Evolutionary conservation across 2,888 invertebrate species (phyloP), one percentile per base, ranked within the genome.

Genomic region (Mallateleia sp.): DNA sequence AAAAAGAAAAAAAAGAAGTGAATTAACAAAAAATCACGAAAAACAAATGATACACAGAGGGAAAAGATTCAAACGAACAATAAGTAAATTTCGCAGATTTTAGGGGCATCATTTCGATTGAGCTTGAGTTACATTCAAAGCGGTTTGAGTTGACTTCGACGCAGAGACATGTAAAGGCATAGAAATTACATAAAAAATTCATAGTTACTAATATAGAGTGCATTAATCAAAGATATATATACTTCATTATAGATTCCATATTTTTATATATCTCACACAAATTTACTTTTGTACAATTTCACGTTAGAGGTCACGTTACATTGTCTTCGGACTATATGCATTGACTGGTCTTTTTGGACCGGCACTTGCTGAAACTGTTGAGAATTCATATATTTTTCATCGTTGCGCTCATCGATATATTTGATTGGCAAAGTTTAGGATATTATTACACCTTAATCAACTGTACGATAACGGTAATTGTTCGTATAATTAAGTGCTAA

Each of bases 141-240:
- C n/a, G 4, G n/a, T n/a, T n/a, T 45, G n/a, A 45, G 15, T n/a
- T 45, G 24, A 52, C 9, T 54, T 54, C 52, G 18, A 38, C 20
- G 34, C 22, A 34, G 18, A 34, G 15, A 47, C 24, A 64, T 32
- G 50, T 7, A n/a, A 42, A 50, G 52, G 28, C 42, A 45, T 62
- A 64, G 42, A 32, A 66, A 7, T 38, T 58, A 34, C 64, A 11
- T 20, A 80, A 72, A 64, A 32, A 9, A 42, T 45, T 22, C 54
- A 74, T 77, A 83, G 82, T 83, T 82, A 75, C 71, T 83, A 75
- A 58, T 75, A 82, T 85, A 87, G 85, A 74, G 84, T 83, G 80
- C 88, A 78, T 88, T 88, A 90, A 90, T 89, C 88, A 88, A 90
- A 90, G 78, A 86, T 88, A 90, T 88, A 89, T 79, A 88, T 86